Base-by-base conservation (phyloP, 1,140 invertebrate species). In the Drosophila micromelanica region DNA sequence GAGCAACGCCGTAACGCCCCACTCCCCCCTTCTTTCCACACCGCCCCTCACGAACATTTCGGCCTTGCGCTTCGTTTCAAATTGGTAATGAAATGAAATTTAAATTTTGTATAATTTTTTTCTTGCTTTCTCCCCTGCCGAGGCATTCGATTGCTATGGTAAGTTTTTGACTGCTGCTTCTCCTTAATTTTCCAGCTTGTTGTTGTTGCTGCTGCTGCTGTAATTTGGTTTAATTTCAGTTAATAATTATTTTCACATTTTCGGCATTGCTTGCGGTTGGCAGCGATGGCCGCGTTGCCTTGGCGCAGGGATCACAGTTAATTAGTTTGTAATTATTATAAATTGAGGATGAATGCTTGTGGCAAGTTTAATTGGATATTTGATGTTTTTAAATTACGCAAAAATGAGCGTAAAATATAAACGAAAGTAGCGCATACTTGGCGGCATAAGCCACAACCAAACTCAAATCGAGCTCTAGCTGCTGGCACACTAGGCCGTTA, bases 241-340 rank as follows among this genome's bases (percentile, higher is more conserved):
- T 89, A 89, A 89, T 89, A 89, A 90, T 89, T 89, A 89, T 89
- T 89, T 89, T 80, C 73, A 76, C 76, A 84, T 89, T 89, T 90
- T 89, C 56, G 63, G 84, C 69, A 77, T 90, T 80, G 67, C 79
- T 84, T 80, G 85, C 49, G 85, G 84, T 90, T 69, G 80, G 37
- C 68, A 55, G 54, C 43, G 7, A 20, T 56, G 40, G 37, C 27
- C n/a, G 17, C 48, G 79, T 90, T 90, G 84, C 84, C 84, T 70
- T 59, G 82, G 64, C 70, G 43, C 17, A 60, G 79, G 85, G 71
- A 89, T 90, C 85, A 73, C 69, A 89, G 84, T 90, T 89, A 89
- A 89, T 89, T 89, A 89, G 84, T 89, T 89, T 90, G 84, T 89
- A 89, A 90, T 90, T 89, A 89, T 90, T 90, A 89, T 89, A 89